These are phyloP conservation scores for Conger conger DNA, from an alignment of 2,113 vertebrate species.

Conservation along the genomic window DNA sequence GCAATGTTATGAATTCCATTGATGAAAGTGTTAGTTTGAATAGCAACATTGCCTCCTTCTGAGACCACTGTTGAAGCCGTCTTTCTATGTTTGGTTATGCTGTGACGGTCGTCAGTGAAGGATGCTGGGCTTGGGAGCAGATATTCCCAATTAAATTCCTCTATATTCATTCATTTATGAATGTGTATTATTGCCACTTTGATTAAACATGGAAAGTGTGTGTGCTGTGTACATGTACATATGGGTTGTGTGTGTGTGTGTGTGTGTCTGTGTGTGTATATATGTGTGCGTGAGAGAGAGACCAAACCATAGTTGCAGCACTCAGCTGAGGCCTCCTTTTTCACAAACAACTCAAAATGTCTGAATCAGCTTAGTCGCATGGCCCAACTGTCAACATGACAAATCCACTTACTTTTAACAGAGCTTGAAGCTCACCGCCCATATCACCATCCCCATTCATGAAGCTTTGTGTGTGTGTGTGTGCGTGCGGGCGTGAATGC, in stretches of 20 bases:
- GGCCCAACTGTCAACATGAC: too few relatives aligned
- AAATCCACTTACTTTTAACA: not conserved
- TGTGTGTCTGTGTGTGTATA: not conserved
- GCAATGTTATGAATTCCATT: too few relatives aligned
- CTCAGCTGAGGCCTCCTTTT: not conserved
- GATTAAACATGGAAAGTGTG: not conserved
- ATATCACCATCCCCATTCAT: not conserved
- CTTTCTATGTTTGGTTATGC: not conserved
- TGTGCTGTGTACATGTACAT: not conserved
- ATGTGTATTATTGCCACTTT: not conserved
- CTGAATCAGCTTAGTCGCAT: too few relatives aligned
- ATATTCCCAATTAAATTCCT: not conserved
- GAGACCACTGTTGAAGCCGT: not conserved
- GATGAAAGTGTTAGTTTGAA: too few relatives aligned
- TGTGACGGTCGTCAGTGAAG: not conserved
- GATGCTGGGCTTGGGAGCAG: not conserved
- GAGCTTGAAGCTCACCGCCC: not conserved
- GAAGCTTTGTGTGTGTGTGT: not conserved
- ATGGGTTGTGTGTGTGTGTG: not conserved
- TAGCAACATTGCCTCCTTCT: too few relatives aligned
- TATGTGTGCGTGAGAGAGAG: not conserved
- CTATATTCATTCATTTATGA: not conserved
- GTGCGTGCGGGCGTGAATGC: not conserved
- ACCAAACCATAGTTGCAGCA: not conserved
- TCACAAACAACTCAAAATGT: not conserved